Conservation (phyloP, 2,113 vertebrate genomes). For the Elgaria multicarinata region DNA sequence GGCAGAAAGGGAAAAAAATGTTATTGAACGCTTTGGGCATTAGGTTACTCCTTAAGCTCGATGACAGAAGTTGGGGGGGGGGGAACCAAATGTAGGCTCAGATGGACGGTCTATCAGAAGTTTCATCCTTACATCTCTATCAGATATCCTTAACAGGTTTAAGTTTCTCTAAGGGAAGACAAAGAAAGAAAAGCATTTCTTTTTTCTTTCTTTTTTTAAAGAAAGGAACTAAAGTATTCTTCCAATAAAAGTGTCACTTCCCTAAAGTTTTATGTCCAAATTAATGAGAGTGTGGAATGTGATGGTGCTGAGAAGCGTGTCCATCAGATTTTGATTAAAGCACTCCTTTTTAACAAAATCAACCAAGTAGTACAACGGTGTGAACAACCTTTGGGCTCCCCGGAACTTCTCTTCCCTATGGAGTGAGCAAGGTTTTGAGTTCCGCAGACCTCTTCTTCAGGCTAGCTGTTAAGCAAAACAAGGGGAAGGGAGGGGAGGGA, state of each 20-base stretch:
- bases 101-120: conserved; percentile 1
- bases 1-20: conserved; percentile 31
- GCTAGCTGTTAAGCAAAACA: neutral
- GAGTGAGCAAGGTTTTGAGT: too few relatives aligned
- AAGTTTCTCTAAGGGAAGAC: neutral
- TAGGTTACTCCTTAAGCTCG: neutral
- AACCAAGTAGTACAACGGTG: too few relatives aligned
- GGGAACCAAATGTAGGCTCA: neutral
- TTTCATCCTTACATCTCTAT: neutral
- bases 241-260: neutral
- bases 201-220: too few relatives aligned
- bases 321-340: neutral
- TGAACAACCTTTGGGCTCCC: too few relatives aligned
- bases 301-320: neutral
- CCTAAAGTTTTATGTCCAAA: neutral
- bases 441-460: neutral
- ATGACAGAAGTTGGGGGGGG: conserved; percentile 2
- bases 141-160: neutral
- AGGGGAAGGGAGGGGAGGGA: neutral
- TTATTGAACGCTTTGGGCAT: neutral
- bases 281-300: neutral
- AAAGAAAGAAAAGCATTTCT: neutral
- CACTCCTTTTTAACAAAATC: neutral
- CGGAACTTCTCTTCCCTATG: too few relatives aligned
- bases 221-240: neutral